A percentile compares a stretch with the other conserved stretches of the same genome.
phyloP scores from a whole-genome alignment of 2,888 invertebrate genomes.

The Phorcus lineatus region DNA sequence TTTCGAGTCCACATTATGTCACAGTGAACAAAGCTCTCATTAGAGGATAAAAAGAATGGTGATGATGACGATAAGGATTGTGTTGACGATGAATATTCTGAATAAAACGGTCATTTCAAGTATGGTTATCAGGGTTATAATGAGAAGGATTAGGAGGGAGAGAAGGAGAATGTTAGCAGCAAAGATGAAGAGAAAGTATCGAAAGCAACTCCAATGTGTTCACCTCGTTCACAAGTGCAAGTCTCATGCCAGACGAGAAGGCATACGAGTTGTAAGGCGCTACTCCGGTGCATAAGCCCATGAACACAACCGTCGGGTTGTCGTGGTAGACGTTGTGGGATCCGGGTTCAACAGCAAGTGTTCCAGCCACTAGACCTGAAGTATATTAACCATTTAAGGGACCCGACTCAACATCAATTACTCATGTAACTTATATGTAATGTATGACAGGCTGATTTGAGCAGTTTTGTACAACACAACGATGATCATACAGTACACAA shows the following conservation, averaged over 20 bases:
- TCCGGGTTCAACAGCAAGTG: constrained; percentile 42
- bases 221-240: constrained; percentile 50
- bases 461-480: too few relatives aligned
- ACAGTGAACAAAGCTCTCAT: too few relatives aligned
- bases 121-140: background rate
- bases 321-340: constrained; percentile 52
- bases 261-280: constrained; percentile 61
- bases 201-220: background rate
- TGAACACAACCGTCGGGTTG: constrained; percentile 50
- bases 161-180: background rate
- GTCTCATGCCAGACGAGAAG: constrained; percentile 51
- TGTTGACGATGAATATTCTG: background rate
- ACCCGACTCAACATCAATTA: too few relatives aligned
- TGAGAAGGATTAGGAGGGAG: background rate
- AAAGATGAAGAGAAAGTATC: too few relatives aligned
- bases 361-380: constrained; percentile 33
- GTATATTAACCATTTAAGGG: too few relatives aligned
- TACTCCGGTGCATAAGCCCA: constrained; percentile 57
- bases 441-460: too few relatives aligned
- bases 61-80: too few relatives aligned
- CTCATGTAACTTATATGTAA: too few relatives aligned
- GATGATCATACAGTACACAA: too few relatives aligned
- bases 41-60: too few relatives aligned
- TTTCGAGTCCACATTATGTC: too few relatives aligned
- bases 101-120: too few relatives aligned